Evolutionary conservation across 2,797 vertebrate genomes (phyloP).

Genomic region (Anas acuta): DNA sequence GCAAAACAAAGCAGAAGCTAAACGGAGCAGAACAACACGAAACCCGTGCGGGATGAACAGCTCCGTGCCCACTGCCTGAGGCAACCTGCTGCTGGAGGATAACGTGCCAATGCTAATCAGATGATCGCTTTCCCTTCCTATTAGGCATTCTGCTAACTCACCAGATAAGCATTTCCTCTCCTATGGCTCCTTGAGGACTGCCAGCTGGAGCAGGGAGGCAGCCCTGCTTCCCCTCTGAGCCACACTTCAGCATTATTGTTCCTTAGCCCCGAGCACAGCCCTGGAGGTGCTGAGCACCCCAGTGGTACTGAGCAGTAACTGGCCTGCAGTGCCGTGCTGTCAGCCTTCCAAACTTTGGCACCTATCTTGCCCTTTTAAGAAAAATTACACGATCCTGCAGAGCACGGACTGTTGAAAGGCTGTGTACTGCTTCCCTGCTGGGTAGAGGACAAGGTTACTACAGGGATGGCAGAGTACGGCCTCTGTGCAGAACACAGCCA

Average conservation of each 20-base stretch:
- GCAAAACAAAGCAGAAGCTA: constrained; percentile 53
- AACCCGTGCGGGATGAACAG: neutral
- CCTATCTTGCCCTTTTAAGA: neutral
- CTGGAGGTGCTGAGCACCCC: neutral
- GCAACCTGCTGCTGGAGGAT: constrained; percentile 56
- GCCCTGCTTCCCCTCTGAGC: neutral
- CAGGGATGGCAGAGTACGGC: neutral
- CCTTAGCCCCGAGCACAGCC: accelerated
- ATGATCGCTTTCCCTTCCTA: neutral
- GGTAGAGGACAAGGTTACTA: neutral
- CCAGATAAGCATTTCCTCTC: neutral
- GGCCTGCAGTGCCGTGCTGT: neutral
- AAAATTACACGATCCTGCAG: neutral
- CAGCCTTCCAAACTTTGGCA: neutral
- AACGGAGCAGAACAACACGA: constrained; percentile 36
- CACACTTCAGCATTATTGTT: neutral
- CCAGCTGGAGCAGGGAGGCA: neutral
- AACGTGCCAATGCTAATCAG: constrained; percentile 46
- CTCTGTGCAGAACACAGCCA: neutral
- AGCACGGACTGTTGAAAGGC: neutral
- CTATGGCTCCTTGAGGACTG: neutral
- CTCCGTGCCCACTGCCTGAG: neutral
- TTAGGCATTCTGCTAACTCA: constrained; percentile 29
- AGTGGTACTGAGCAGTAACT: neutral
- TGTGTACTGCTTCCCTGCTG: accelerated